These are phyloP conservation scores for Pangasius sanitwongsei DNA, from an alignment of 2,797 vertebrate genomes.

Conservation along the genomic window DNA sequence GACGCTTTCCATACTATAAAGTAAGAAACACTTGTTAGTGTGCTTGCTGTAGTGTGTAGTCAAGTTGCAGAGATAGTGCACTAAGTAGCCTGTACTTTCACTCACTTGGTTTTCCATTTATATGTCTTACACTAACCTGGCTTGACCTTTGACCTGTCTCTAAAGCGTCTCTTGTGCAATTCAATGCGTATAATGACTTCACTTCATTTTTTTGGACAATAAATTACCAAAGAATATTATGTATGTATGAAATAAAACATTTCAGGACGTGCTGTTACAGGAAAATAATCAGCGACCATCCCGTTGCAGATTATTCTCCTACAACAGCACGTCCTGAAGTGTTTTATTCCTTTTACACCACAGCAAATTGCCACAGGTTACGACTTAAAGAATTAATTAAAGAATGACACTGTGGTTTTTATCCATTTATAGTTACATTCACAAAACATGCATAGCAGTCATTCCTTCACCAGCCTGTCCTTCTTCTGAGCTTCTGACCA, in stretches of 20 bases:
- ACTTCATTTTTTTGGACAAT: background rate
- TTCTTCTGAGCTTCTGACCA: background rate
- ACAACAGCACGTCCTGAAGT: background rate
- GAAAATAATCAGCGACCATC: background rate
- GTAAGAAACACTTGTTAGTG: background rate
- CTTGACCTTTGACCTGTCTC: slow-evolving; percentile 5
- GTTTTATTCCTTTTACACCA: background rate
- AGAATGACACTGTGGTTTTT: background rate
- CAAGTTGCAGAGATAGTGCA: background rate
- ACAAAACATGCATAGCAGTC: background rate
- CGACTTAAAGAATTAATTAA: background rate
- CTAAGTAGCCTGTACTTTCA: background rate
- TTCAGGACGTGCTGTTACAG: background rate
- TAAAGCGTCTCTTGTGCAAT: background rate
- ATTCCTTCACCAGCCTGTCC: background rate
- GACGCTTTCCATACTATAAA: background rate
- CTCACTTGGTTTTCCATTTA: background rate
- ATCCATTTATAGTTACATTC: background rate
- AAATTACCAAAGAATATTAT: background rate
- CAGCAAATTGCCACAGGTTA: background rate
- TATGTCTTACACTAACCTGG: background rate
- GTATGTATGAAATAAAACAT: background rate
- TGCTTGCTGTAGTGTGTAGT: background rate
- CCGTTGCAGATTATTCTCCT: background rate
- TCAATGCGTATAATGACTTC: background rate